Evolutionary conservation across 2,797 vertebrate genomes (phyloP).

Genomic region (Parauchenoglanis ngamensis): DNA sequence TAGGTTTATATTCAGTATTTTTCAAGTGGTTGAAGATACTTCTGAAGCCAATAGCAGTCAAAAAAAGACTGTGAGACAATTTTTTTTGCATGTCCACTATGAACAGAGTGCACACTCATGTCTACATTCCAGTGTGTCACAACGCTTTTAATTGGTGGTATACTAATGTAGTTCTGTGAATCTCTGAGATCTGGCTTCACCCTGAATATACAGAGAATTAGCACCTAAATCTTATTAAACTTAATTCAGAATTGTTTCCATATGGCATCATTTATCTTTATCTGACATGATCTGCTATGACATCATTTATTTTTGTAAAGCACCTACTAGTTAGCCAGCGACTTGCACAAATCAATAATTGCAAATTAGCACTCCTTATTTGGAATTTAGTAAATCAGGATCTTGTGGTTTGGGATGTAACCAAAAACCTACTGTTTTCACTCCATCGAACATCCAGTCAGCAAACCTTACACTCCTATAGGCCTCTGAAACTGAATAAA

Average conservation of each 20-base stretch:
- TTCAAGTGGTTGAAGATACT: background rate
- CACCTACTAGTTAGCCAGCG: background rate
- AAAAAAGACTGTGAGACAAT: too few species aligned
- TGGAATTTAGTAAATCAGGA: background rate
- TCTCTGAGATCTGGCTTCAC: too few species aligned
- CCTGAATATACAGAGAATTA: background rate
- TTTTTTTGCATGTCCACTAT: background rate
- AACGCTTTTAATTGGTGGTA: too few species aligned
- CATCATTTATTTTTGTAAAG: background rate
- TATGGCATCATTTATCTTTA: background rate
- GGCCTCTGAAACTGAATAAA: background rate
- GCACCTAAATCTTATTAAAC: background rate
- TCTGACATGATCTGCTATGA: background rate
- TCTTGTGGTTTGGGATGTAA: background rate
- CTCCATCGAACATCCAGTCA: background rate
- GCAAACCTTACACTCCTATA: background rate
- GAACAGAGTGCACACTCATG: background rate
- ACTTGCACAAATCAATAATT: background rate
- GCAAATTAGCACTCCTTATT: background rate
- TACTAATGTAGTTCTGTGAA: background rate
- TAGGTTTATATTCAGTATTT: background rate
- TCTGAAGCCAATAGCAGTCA: background rate
- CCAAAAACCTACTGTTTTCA: background rate
- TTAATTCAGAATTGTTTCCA: background rate
- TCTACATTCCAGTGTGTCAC: background rate